Evolutionary conservation across 2,797 vertebrate species (phyloP), one percentile per base, ranked within the genome.

Genomic region (Pogonophryne albipinna): DNA sequence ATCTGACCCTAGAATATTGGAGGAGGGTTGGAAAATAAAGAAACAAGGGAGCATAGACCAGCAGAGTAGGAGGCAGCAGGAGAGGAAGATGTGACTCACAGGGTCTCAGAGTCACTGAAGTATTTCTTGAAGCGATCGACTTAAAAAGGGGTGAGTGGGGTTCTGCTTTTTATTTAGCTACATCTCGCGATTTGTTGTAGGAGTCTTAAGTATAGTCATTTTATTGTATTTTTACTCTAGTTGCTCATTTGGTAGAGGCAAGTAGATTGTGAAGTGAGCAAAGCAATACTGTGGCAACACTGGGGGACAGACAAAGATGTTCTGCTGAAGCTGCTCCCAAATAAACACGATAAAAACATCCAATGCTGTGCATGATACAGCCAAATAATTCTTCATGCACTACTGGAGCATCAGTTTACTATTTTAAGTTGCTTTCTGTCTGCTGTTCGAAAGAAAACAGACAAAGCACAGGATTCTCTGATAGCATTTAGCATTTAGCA

Each of bases 61-160:
- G 58, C 61, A 64, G 79, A 80, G 78, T 64, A 53, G 86, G 73
- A 78, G 83, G 78, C 68, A 53, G 74, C 73, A 65, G 72, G 51
- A 62, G 78, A 83, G 63, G 78, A 77, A 74, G 58, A 81, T 69
- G 78, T 81, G 78, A 82, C 70, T 89, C 90, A 87, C 81, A 53
- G 60, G 76, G 78, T 78, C 34, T 38, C 34, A 83, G 76, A 79
- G 61, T 55, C 75, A 81, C 38, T 76, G 58, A 84, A 83, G 81
- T 78, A 71, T 78, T 74, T 84, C 74, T 80, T 83, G 23, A 84
- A 80, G 78, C 49, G 34, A 73, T 86, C 41, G 44, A 57, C 72
- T 85, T 84, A 53, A 57, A 80, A 76, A 59, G 38, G 45, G 66
- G 60, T 79, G 72, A 71, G 52, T 51, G 76, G 19, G 76, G 68